A percentile compares a stretch with the other conserved stretches of the same genome.
phyloP scores from a whole-genome alignment of 92 coral and sea anemone species.

The Epizoanthus illoricatus region DNA sequence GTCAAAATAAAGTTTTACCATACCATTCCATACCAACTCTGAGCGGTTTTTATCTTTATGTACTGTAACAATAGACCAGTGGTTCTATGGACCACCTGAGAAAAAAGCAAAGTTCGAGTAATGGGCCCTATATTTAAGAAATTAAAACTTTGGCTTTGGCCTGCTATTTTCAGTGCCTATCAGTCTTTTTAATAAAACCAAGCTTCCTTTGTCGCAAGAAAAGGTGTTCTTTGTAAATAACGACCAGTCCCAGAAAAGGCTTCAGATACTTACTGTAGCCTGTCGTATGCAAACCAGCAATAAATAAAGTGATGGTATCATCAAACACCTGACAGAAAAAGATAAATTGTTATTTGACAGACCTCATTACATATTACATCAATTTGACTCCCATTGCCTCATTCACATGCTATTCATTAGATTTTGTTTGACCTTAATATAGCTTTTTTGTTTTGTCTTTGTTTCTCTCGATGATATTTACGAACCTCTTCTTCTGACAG shows the following conservation, averaged over 20 bases:
- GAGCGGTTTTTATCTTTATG: too few species aligned
- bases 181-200: background rate
- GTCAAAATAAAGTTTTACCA: too few species aligned
- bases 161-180: background rate
- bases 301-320: constrained; percentile 54
- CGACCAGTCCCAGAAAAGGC: too few species aligned
- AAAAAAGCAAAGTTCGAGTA: too few species aligned
- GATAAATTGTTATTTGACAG: background rate
- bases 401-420: background rate
- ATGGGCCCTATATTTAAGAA: too few species aligned
- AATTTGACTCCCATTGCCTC: background rate
- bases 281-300: constrained; percentile 92
- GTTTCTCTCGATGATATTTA: background rate
- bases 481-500: constrained; percentile 17
- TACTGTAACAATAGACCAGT: too few species aligned
- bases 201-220: background rate
- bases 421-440: background rate
- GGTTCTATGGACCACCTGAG: too few species aligned
- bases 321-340: constrained; percentile 50
- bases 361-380: background rate
- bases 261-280: constrained; percentile 73
- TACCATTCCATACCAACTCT: too few species aligned
- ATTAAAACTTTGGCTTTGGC: too few species aligned
- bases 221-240: background rate
- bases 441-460: background rate